Evolutionary conservation across 2,113 vertebrate genomes (phyloP), one percentile per base, ranked within the genome.

Genomic region (Damaliscus lunatus): DNA sequence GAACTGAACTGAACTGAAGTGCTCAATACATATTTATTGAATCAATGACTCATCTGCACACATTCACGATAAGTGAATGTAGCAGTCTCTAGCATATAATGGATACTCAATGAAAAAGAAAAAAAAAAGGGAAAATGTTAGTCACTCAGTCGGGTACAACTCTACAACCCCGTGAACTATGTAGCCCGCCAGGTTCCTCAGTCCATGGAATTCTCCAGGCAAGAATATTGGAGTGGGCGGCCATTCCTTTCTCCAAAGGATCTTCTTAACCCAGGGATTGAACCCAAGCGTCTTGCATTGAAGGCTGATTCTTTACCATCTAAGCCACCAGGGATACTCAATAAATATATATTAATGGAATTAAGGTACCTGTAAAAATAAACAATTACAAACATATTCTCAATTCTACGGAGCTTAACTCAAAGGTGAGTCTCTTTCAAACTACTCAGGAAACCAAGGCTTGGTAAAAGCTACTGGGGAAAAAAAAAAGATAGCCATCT

Each of bases 281-380:
- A 77, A 77, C 36, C 71, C 23, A 0, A 40, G 36, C 12, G 1
- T 77, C 36, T 43, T 77, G 71, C 6, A 77, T 6, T 71, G n/a
- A 19, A 36, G 67, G 67, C n/a, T 36, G 67, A 71, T 43, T 77
- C 40, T 43, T 77, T 14, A 43, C 23, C 12, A 43, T 43, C 71
- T 77, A 3, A 77, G 6, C 40, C 23, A 77, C 21, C 71, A 77
- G 40, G 11, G 11, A 77, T 43, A 77, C 1, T 84, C 2, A 3
- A 64, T 33, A 89, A 48, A 94, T 60, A 82, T 11, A 53, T 40
- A 25, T 33, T 67, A 67, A 55, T 33, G 8, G 17, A 90, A 90
- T 85, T 94, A 64, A 90, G 19, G n/a, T 46, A n/a, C 15, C 57
- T 81, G 55, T 91, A 23, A 8, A 96, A 98, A 89, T 88, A 88